Percentiles rank a stretch among this genome's conserved stretches.
phyloP scores from a whole-genome alignment of 2,113 vertebrate species.

The Amblyopsis rosae region DNA sequence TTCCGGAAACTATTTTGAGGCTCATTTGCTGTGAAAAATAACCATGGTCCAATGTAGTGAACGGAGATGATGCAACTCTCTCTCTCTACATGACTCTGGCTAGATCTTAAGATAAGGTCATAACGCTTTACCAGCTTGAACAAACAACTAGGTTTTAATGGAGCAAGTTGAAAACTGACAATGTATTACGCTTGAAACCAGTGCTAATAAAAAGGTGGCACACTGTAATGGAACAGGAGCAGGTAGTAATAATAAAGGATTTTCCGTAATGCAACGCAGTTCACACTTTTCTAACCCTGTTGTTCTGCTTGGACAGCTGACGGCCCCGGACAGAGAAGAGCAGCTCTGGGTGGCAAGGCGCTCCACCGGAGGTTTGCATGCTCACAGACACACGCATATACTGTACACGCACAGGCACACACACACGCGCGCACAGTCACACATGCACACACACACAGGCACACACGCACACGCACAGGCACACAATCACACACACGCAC shows the following conservation, averaged over 20 bases:
- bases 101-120: too few species aligned
- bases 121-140: too few species aligned
- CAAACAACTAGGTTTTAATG: too few species aligned
- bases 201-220: background rate
- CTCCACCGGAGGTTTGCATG: slow-evolving; percentile 1
- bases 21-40: too few species aligned
- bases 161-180: too few species aligned
- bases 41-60: too few species aligned
- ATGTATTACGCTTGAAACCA: too few species aligned
- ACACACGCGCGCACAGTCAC: background rate
- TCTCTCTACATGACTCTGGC: too few species aligned
- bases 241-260: background rate
- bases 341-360: background rate
- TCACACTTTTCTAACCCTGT: slow-evolving; percentile 44
- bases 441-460: background rate
- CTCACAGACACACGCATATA: slow-evolving; percentile 1
- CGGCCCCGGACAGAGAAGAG: slow-evolving; percentile 4
- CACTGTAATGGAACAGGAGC: slow-evolving; percentile 3
- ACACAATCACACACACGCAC: background rate
- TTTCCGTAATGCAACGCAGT: slow-evolving; percentile 37
- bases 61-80: too few species aligned
- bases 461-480: background rate
- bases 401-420: slow-evolving; percentile 4
- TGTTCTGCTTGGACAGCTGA: slow-evolving; percentile 38
- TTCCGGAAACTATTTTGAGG: too few species aligned